A percentile compares a stretch with the other conserved stretches of the same genome.
Evolutionary conservation across 2,888 invertebrate genomes (phyloP).

Genomic region (Entomobrya proxima): DNA sequence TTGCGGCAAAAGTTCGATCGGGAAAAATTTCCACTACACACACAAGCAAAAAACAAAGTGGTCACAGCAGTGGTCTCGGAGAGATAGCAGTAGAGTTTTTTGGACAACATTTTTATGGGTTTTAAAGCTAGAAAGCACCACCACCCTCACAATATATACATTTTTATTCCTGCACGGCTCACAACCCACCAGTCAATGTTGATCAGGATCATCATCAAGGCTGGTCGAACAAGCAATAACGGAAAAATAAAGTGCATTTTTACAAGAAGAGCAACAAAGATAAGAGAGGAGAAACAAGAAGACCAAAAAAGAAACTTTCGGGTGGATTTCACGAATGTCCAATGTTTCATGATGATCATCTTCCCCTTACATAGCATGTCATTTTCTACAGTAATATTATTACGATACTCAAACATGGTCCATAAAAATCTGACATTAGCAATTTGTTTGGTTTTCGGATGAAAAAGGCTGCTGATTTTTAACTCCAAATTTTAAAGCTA

Average conservation of each 20-base stretch:
- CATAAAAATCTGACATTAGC: neutral
- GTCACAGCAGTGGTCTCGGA: slow-evolving; percentile 64
- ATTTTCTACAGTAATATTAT: neutral
- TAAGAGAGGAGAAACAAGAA: neutral
- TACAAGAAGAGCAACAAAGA: slow-evolving; percentile 11
- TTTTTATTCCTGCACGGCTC: slow-evolving; percentile 21
- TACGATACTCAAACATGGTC: neutral
- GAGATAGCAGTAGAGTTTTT: slow-evolving; percentile 30
- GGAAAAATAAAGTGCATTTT: slow-evolving; percentile 31
- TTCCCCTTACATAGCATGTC: neutral
- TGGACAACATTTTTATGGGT: slow-evolving; percentile 70
- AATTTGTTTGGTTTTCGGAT: neutral
- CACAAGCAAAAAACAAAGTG: slow-evolving; percentile 68
- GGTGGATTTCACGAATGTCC: slow-evolving; percentile 9
- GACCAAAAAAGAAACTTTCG: neutral
- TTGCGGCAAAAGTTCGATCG: slow-evolving; percentile 33
- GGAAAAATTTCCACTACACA: slow-evolving; percentile 19
- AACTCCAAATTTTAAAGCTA: neutral
- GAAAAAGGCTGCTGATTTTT: neutral
- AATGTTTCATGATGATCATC: neutral
- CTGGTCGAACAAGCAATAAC: slow-evolving; percentile 25
- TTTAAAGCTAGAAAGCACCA: slow-evolving; percentile 66
- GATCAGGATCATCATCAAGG: slow-evolving; percentile 31
- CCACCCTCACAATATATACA: slow-evolving; percentile 23
- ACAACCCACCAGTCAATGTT: slow-evolving; percentile 30